Base-by-base conservation (phyloP, 2,113 vertebrate species). In the Hippocampus abdominalis region DNA sequence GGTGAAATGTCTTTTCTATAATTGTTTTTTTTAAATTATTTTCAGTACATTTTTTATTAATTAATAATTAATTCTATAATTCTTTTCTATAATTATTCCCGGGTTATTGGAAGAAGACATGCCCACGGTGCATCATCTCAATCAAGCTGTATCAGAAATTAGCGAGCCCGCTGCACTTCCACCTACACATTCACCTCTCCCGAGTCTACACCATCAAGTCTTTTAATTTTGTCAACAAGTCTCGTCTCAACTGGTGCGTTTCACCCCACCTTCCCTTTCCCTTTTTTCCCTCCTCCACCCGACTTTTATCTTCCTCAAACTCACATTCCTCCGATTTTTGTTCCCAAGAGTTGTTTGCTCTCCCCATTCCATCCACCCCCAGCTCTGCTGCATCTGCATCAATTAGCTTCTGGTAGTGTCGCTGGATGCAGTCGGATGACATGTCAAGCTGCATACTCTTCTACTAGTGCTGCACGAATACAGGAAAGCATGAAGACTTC, bases 171-270 rank as follows among this genome's bases (percentile, higher is more conserved):
- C 36, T 29, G 64, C 51, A 20, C 48, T 44, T 68, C 76, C 81
- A 56, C 83, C 84, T 61, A 81, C 84, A 77, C 13, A 54, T 42
- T 63, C 75, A 29, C 57, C 7, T 60, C 18, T 82, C 84, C 81
- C 74, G 81, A 72, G 25, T 57, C 75, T 76, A 59, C 40, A 72
- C 27, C 65, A 73, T 74, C 39, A 29, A 57, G 69, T 64, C 23
- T 63, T 56, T 21, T 72, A 67, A 66, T 53, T 70, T 65, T 66
- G 66, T 61, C 70, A 69, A 42, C 71, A 23, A 42, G 0, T 64
- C 68, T 51, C 36, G n/a, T 63, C 70, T 69, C 23, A 12, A 6
- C 13, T 32, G 25, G 12, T 29, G n/a, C 32, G 27, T 76, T 63
- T 42, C 16, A 57, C 68, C 70, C 66, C 20, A 40, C 46, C 64